Evolutionary conservation across 2,888 invertebrate species (phyloP), one percentile per base, ranked within the genome.

Genomic region (Frankliniella intonsa): DNA sequence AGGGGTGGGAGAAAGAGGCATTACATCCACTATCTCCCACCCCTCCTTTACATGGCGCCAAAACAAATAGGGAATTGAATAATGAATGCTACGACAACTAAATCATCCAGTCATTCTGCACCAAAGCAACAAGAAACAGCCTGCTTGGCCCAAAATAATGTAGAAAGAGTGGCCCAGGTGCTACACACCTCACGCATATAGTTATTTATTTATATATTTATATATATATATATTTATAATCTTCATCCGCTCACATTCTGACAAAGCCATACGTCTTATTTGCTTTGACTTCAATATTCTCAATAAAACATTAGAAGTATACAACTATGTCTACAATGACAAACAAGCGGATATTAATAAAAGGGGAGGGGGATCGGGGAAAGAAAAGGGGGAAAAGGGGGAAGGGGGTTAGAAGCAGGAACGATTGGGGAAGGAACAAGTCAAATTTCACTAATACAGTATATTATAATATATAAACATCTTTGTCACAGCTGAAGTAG

Each of bases 51-150:
- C 69, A 76, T 76, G 69, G 69, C 69, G 69, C 69, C 69, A 76
- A 76, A 76, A 76, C 55, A 76, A 76, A 76, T 76, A 25, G 69
- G 69, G 25, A 76, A 76, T 76, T 76, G 22, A 76, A 76, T 76
- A 76, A 76, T 25, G 69, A 76, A 76, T 76, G 69, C 69, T 76
- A 76, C 22, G 69, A 76, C 69, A 76, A 76, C 69, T 76, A 76
- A 25, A 76, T 38, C 38, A 38, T 76, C 69, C 69, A 76, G 69
- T 76, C 69, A 76, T 76, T 76, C 69, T 76, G 69, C 25, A 76
- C 69, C 69, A 76, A 76, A 76, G 69, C 69, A 76, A 76, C 69
- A 76, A 76, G 69, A 76, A 76, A 76, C 69, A 76, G 69, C 69
- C 69, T 76, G 69, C 69, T 76, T 25, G 69, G 69, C 69, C 69